Evolutionary conservation across 2,888 invertebrate species (phyloP), one percentile per base, ranked within the genome.

Genomic region (Chrysolina haemoptera): DNA sequence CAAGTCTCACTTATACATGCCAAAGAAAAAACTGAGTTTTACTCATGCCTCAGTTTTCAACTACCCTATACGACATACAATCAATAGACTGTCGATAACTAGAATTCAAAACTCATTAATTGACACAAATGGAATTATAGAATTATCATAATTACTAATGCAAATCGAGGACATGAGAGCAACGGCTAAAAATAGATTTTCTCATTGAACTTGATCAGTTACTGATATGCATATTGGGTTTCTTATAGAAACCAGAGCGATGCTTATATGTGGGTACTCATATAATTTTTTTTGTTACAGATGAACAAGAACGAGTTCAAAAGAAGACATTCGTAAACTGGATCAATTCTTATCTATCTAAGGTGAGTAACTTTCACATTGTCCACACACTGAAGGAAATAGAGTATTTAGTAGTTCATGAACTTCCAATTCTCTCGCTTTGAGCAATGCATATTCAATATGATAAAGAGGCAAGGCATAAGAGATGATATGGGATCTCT

Each of bases 301-400:
- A 98, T 93, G 98, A 98, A 90, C 98, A 98, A 90, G 98, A 98
- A 91, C 93, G 98, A 89, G 98, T 98, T 82, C 98, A 98, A 89
- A 98, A 98, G 92, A 98, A 98, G 89, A 98, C 98, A 80, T 98
- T 98, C 89, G 97, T 98, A 84, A 98, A 98, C 90, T 98, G 98
- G 98, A 98, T 98, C 89, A 98, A 98, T 90, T 97, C 98, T 87
- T 97, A 98, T 90, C 91, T 98, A 86, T 94, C 94, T 85, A 97
- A 98, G 95, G 98, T 98, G 89, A 93, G 80, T 40, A 35, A 50
- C 27, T 62, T 46, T 62, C 55, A 64, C 64, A 22, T 14, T 27
- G n/a, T 59, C 27, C 10, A 27, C n/a, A 4, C 27, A 27, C 27
- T 3, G 5, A 5, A 27, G 27, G 5, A 27, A 27, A 27, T 27